phyloP scores from a whole-genome alignment of 2,888 invertebrate species.

The Eilema caniola region DNA sequence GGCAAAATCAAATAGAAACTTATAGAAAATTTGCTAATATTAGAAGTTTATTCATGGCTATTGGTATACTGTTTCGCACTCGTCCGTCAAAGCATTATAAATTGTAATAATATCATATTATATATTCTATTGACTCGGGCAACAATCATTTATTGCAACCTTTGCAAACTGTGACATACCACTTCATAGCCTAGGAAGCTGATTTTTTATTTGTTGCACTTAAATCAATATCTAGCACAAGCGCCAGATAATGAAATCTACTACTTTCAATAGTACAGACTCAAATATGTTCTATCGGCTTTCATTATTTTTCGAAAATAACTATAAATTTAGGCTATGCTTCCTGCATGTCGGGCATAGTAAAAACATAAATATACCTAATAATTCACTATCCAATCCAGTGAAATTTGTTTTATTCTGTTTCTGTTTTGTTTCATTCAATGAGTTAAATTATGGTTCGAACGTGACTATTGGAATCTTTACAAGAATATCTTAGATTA shows the following conservation, averaged over 20 bases:
- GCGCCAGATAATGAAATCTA: background rate
- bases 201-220: background rate
- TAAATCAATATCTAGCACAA: background rate
- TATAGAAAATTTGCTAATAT: background rate
- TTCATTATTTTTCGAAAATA: too few species aligned
- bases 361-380: constrained; percentile 1
- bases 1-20: background rate
- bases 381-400: background rate
- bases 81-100: background rate
- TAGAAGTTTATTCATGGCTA: background rate
- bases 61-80: background rate
- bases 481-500: constrained; percentile 8
- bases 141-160: background rate
- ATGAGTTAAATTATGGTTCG: constrained; percentile 51
- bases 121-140: background rate
- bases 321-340: background rate
- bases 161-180: background rate
- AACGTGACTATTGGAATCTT: constrained; percentile 26
- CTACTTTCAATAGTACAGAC: background rate
- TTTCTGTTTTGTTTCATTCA: background rate
- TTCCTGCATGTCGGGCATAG: background rate
- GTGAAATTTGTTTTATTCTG: background rate
- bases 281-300: too few species aligned
- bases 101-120: background rate
- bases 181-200: background rate